Percentiles rank a stretch among this genome's conserved stretches.
These are phyloP conservation scores for Stichodactyla mertensii DNA, from an alignment of 64 coral and sea anemone genomes.

Conservation along the genomic window DNA sequence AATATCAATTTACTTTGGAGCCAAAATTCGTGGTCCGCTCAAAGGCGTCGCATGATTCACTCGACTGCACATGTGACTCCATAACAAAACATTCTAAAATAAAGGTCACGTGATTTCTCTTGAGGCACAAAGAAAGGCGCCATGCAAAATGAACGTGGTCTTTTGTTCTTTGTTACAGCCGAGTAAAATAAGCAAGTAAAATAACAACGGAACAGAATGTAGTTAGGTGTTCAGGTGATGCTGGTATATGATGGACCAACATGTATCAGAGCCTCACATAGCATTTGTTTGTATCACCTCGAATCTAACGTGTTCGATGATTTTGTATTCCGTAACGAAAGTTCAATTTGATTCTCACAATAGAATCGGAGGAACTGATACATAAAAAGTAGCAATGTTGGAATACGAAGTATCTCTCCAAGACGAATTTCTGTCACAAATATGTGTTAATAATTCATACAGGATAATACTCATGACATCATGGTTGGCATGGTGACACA, in stretches of 20 bases:
- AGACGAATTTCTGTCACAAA: background rate
- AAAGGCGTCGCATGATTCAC: slow-evolving; percentile 20
- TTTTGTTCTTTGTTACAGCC: background rate
- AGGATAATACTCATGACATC: background rate
- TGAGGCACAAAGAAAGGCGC: background rate
- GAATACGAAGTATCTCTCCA: too few species aligned
- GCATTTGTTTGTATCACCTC: too few species aligned
- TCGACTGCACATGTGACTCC: slow-evolving; percentile 19
- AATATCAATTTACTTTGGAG: slow-evolving; percentile 1
- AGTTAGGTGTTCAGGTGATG: too few species aligned
- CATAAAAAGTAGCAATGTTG: too few species aligned
- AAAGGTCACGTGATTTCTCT: slow-evolving; percentile 3
- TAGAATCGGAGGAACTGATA: too few species aligned
- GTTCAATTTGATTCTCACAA: too few species aligned
- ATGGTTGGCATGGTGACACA: background rate
- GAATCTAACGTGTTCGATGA: too few species aligned
- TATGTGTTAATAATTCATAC: background rate
- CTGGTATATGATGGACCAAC: too few species aligned
- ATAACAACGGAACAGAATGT: too few species aligned
- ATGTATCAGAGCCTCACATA: too few species aligned
- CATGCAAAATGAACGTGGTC: slow-evolving; percentile 14
- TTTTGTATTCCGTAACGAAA: too few species aligned
- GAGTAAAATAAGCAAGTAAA: too few species aligned
- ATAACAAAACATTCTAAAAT: background rate
- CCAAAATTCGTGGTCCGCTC: slow-evolving; percentile 1